Base-by-base conservation (phyloP, 1,140 invertebrate species). In the Pygmarrhopalites habei region DNA sequence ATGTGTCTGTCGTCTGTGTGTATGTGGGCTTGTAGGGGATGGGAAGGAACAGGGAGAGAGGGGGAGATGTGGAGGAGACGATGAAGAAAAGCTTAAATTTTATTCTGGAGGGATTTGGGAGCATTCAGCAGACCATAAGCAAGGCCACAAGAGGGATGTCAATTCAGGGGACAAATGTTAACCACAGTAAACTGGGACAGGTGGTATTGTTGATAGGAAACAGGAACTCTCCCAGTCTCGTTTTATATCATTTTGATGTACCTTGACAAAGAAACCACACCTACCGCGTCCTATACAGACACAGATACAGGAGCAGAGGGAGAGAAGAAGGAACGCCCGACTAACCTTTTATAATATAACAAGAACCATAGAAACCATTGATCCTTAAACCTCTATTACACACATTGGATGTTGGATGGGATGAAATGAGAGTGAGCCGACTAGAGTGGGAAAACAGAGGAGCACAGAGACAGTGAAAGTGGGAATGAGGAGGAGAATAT, bases 381-480 rank as follows among this genome's bases (percentile, higher is more conserved):
- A 39, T 56, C 29, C 35, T 56, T 25, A 56, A 7, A 19, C 25
- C 28, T 35, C 28, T n/a, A 30, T 21, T 56, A 30, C 17, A 30
- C 14, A 56, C 4, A 47, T 19, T 19, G 44, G 4, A 47, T 19
- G 44, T n/a, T n/a, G n/a, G n/a, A 47, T n/a, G 23, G 23, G 23
- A 23, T 5, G n/a, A 7, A 47, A 23, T 19, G n/a, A 12, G 44
- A 5, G 4, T 7, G 44, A 5, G 23, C 7, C 7, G 17, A 23
- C 44, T 47, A 5, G 23, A 23, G 17, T 7, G 17, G n/a, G 44
- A 23, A n/a, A 23, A n/a, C 7, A 29, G 39, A 49, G 55, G 35
- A 55, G 47, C 35, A 55, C n/a, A 49, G 64, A 66, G 59, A 53
- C 35, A 58, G 59, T 62, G 60, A 46, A 59, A 55, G 67, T 67